Evolutionary conservation across 2,888 invertebrate genomes (phyloP), one percentile per base, ranked within the genome.

Genomic region (Drosophila pseudotalamancana): DNA sequence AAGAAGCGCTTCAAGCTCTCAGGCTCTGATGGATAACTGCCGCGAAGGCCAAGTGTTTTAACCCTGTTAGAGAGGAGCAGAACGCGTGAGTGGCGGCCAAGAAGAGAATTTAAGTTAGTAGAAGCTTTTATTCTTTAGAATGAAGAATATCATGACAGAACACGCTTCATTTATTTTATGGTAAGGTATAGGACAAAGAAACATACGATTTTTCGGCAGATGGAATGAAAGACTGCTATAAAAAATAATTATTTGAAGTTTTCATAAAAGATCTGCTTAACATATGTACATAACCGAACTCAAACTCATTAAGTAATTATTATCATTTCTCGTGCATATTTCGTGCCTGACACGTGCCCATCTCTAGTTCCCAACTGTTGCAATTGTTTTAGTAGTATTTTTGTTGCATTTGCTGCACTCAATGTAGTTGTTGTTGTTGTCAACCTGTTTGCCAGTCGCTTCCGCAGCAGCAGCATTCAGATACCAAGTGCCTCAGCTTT

Each of bases 371-470:
- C 55, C 56, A 60, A 62, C 64, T 11, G 56, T 62, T 69, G 59
- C 69, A 68, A 64, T 59, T 72, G 59, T 54, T 64, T 67, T 35
- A 25, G 23, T 51, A 50, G 29, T 16, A 37, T 49, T 43, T 43
- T 40, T 31, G 40, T 34, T 51, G 57, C 29, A 37, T 55, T 56
- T 63, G 53, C 37, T 16, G 46, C 32, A 34, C 34, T 61, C 11
- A 21, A 25, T 68, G 43, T 16, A 25, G 21, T 14, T 66, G 18
- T 35, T 54, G 56, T 55, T 77, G 40, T 53, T 77, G 74, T 74
- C 65, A 78, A 75, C 78, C 73, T 74, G 77, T 77, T 74, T 73
- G 61, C 37, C 51, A 43, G 51, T 74, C 35, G 75, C 75, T 72
- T 74, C 72, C 72, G 75, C 63, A 72, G 70, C 54, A 72, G 57